A percentile compares a stretch with the other conserved stretches of the same genome.
phyloP scores from a whole-genome alignment of 2,888 invertebrate species.

The Phalangium opilio region DNA sequence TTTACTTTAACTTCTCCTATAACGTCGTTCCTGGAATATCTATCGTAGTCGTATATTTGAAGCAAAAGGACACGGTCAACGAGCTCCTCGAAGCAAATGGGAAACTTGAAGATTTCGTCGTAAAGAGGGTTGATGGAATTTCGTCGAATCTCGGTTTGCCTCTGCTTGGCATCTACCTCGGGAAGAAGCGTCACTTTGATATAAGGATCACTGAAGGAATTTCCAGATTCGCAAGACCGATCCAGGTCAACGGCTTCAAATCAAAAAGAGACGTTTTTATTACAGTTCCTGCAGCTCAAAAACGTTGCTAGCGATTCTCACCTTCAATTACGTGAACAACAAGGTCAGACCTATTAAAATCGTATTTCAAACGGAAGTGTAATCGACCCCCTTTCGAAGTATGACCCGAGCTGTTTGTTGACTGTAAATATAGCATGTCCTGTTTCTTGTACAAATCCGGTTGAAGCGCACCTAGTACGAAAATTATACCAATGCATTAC shows the following conservation, averaged over 20 bases:
- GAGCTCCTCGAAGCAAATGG: constrained; percentile 72
- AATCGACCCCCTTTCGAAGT: constrained; percentile 53
- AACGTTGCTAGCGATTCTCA: too few species aligned
- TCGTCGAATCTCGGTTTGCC: constrained; percentile 68
- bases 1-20: constrained; percentile 68
- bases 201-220: constrained; percentile 79
- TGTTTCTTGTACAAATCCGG: constrained; percentile 61
- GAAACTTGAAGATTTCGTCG: constrained; percentile 83
- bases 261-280: not conserved
- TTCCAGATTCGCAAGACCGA: constrained; percentile 51
- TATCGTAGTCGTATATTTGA: constrained; percentile 49
- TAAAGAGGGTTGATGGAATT: constrained; percentile 74
- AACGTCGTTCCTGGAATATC: constrained; percentile 73
- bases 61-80: constrained; percentile 57
- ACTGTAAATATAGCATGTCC: constrained; percentile 29
- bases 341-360: constrained; percentile 74
- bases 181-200: constrained; percentile 63
- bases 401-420: constrained; percentile 60
- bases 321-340: constrained; percentile 85
- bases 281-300: too few species aligned
- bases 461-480: constrained; percentile 52
- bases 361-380: constrained; percentile 70
- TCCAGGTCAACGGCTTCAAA: constrained; percentile 51
- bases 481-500: constrained; percentile 1
- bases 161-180: constrained; percentile 64